phyloP scores from a whole-genome alignment of 2,888 invertebrate genomes.

The Ceramica pisi region DNA sequence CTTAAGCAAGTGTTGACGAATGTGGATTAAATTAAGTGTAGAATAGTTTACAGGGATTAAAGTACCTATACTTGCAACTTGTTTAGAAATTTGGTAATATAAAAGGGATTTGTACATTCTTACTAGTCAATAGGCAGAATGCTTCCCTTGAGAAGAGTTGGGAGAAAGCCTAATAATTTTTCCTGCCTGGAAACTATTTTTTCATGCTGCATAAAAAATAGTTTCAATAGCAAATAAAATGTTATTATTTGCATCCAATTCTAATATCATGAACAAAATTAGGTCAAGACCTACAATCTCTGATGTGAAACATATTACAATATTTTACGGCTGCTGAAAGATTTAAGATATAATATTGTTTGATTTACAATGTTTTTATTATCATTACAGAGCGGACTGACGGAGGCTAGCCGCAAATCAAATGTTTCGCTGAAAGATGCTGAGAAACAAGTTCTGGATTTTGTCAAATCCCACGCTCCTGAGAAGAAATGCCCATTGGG shows the following conservation, averaged over 20 bases:
- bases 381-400: slow-evolving; percentile 94
- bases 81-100: too few species aligned
- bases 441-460: slow-evolving; percentile 93
- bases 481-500: slow-evolving; percentile 94
- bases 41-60: too few species aligned
- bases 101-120: not conserved
- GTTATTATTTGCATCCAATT: not conserved
- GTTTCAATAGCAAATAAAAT: too few species aligned
- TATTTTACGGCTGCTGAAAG: not conserved
- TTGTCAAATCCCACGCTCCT: slow-evolving; percentile 91
- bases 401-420: slow-evolving; percentile 93
- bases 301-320: not conserved
- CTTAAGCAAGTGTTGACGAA: too few species aligned
- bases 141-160: not conserved
- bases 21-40: too few species aligned
- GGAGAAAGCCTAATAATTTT: too few species aligned
- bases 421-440: slow-evolving; percentile 92
- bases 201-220: not conserved
- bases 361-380: slow-evolving; percentile 33
- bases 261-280: slow-evolving; percentile 1
- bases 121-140: not conserved
- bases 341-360: not conserved
- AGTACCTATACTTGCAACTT: too few species aligned
- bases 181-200: too few species aligned
- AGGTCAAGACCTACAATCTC: not conserved